These are phyloP conservation scores for Mustela lutreola DNA, from an alignment of 2,113 vertebrate genomes.

Conservation along the genomic window DNA sequence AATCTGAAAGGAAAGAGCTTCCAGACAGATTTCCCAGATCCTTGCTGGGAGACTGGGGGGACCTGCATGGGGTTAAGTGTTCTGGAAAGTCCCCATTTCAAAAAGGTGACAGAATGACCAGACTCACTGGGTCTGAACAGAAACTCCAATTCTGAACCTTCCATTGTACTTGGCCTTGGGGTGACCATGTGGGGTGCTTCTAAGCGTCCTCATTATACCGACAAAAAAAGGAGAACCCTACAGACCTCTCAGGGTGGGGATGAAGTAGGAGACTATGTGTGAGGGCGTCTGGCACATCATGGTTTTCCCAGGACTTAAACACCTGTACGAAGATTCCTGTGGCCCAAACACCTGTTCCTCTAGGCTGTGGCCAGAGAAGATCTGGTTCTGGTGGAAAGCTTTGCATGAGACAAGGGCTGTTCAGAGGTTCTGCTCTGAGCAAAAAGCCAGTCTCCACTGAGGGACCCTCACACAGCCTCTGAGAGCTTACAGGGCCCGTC, in stretches of 20 bases:
- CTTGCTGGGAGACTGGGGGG: background rate
- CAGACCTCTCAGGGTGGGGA: background rate
- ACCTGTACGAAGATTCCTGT: background rate
- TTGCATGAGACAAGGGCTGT: fast-evolving
- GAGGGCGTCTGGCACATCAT: background rate
- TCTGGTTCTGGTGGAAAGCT: background rate
- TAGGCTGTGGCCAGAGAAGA: fast-evolving
- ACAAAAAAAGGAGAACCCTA: background rate
- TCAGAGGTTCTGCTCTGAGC: background rate
- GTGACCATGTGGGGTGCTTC: background rate
- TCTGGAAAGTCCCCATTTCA: background rate
- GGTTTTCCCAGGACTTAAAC: background rate
- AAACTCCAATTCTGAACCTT: background rate
- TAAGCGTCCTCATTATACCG: background rate
- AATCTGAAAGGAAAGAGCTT: background rate
- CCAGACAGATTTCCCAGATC: background rate
- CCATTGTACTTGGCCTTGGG: background rate
- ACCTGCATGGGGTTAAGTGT: fast-evolving
- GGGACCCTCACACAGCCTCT: fast-evolving
- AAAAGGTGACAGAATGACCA: background rate
- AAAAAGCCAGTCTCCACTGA: background rate
- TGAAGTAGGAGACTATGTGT: background rate
- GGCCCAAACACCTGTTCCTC: background rate
- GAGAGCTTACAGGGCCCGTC: constrained; percentile 72
- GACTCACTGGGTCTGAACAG: background rate